Evolutionary conservation across 2,888 invertebrate genomes (phyloP).

Genomic region (Drosophila villosipedis): DNA sequence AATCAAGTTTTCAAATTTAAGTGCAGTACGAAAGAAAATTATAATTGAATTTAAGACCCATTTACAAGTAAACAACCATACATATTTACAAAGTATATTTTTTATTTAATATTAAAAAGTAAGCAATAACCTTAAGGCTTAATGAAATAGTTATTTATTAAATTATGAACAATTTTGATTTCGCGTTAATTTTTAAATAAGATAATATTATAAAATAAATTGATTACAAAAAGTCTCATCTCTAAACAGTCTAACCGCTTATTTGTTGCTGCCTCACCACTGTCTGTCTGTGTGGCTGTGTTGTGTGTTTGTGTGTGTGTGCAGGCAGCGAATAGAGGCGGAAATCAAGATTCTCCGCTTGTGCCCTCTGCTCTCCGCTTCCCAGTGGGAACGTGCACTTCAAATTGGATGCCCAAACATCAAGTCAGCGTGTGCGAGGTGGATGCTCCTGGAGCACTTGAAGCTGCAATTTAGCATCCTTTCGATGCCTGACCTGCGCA

Average conservation of each 20-base stretch:
- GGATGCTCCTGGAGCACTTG: slow-evolving; percentile 32
- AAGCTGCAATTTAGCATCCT: slow-evolving; percentile 52
- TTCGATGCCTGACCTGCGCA: slow-evolving; percentile 27
- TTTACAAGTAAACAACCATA: not conserved
- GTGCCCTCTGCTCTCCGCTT: slow-evolving; percentile 2
- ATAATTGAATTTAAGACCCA: not conserved
- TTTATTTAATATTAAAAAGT: not conserved
- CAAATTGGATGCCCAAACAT: slow-evolving; percentile 79
- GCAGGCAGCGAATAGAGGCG: slow-evolving; percentile 25
- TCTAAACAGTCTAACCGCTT: slow-evolving; percentile 25
- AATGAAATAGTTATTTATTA: too few relatives aligned
- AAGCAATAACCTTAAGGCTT: not conserved
- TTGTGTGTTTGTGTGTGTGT: slow-evolving; percentile 12
- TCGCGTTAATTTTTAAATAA: not conserved
- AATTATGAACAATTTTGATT: not conserved
- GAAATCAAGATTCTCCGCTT: slow-evolving; percentile 41
- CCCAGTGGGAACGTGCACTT: slow-evolving; percentile 36
- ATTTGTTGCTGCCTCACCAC: slow-evolving; percentile 19
- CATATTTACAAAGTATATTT: not conserved
- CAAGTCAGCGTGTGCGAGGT: slow-evolving; percentile 44
- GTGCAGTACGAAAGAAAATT: too few relatives aligned
- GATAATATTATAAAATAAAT: not conserved
- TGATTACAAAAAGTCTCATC: not conserved
- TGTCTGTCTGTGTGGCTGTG: not conserved
- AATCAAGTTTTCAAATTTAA: not conserved